These are phyloP conservation scores for Tauraco hartlaubi DNA, from an alignment of 2,797 vertebrate species.

Conservation along the genomic window DNA sequence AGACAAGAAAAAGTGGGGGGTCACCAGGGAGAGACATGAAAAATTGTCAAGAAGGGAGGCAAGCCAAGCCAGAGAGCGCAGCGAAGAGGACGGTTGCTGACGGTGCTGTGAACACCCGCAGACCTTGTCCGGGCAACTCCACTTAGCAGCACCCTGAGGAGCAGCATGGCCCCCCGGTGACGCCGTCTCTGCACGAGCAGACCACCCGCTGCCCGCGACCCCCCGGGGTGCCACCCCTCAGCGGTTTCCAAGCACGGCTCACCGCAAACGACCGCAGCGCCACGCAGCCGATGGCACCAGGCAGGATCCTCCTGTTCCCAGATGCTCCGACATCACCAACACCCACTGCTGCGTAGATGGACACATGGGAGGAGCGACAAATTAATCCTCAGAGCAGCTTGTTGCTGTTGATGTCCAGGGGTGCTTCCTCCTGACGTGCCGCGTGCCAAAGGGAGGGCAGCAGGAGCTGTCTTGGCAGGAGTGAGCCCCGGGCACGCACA, in stretches of 20 bases:
- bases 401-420: not conserved
- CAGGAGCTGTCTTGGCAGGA: not conserved
- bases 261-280: rapidly evolving
- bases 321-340: not conserved
- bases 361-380: rapidly evolving
- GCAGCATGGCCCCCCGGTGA: rapidly evolving
- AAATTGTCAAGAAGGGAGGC: not conserved
- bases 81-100: not conserved
- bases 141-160: rapidly evolving
- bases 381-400: not conserved
- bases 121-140: not conserved
- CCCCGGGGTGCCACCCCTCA: rapidly evolving
- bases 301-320: not conserved
- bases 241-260: rapidly evolving
- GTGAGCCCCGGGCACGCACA: not conserved
- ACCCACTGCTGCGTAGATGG: rapidly evolving
- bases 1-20: too few relatives aligned
- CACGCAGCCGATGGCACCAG: rapidly evolving
- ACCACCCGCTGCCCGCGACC: rapidly evolving
- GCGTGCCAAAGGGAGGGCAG: not conserved
- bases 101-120: not conserved
- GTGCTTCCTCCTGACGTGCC: not conserved
- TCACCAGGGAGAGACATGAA: not conserved
- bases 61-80: not conserved
- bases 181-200: rapidly evolving